A percentile compares a stretch with the other conserved stretches of the same genome.
phyloP scores from a whole-genome alignment of 2,888 invertebrate genomes.

The Reticulitermes lucifugus region DNA sequence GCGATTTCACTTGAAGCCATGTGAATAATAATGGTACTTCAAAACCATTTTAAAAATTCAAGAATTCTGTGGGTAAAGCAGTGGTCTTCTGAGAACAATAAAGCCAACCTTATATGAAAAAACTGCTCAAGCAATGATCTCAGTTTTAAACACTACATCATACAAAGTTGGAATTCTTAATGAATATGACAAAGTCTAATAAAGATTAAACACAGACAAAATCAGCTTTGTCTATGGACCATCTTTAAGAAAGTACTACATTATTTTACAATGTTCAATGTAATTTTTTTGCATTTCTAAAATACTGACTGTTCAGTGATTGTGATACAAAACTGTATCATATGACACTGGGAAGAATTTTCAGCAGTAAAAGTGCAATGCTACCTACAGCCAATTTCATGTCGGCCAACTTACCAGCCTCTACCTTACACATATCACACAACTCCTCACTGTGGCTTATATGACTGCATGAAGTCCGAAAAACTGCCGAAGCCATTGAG shows the following conservation, averaged over 20 bases:
- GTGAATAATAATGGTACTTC: background rate
- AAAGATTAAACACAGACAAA: background rate
- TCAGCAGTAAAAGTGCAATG: background rate
- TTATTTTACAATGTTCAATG: background rate
- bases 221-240: background rate
- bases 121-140: background rate
- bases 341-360: background rate
- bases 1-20: background rate
- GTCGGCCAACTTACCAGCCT: background rate
- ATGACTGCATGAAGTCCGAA: constrained; percentile 49
- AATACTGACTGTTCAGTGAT: background rate
- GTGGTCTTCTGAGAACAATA: background rate
- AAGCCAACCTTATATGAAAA: background rate
- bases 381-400: background rate
- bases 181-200: background rate
- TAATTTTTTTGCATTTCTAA: background rate
- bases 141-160: background rate
- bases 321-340: background rate
- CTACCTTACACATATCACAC: background rate
- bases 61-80: background rate
- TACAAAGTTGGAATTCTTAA: background rate
- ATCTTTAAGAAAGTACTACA: constrained; percentile 5
- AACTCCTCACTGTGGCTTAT: constrained; percentile 35
- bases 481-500: constrained; percentile 51
- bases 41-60: background rate